phyloP scores from a whole-genome alignment of 2,797 vertebrate genomes.

The Esox masquinongy region DNA sequence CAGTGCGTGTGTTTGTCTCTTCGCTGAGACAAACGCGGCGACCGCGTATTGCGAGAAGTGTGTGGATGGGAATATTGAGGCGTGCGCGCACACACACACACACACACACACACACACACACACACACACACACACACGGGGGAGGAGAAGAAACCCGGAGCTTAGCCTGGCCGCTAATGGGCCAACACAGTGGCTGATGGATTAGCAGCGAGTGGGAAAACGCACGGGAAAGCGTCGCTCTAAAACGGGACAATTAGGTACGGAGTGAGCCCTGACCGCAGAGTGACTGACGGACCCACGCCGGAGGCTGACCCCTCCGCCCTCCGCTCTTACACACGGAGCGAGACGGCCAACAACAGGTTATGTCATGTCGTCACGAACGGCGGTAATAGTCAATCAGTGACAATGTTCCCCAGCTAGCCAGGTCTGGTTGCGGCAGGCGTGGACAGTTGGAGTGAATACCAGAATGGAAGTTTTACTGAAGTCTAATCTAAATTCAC shows the following conservation, averaged over 20 bases:
- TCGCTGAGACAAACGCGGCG: neutral
- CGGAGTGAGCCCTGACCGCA: neutral
- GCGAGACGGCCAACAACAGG: neutral
- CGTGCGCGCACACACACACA: conserved; percentile 21
- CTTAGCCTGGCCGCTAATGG: neutral
- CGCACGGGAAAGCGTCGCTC: neutral
- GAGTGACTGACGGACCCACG: neutral
- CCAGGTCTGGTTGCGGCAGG: neutral
- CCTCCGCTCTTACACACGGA: neutral
- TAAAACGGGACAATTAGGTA: neutral
- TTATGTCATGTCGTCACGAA: neutral
- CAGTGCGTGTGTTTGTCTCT: neutral
- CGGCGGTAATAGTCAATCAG: conserved; percentile 43
- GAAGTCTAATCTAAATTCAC: neutral
- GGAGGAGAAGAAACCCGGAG: conserved; percentile 9
- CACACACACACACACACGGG: conserved; percentile 9
- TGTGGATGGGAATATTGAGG: neutral
- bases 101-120: conserved; percentile 22
- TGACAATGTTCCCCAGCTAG: conserved; percentile 18
- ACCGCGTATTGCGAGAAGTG: neutral
- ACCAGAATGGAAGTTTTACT: neutral
- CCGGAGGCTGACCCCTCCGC: neutral
- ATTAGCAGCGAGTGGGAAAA: neutral
- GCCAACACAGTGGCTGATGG: conserved; percentile 8
- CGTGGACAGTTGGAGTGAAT: neutral